Evolutionary conservation across 2,888 invertebrate species (phyloP).

Genomic region (Anticlea derivata): DNA sequence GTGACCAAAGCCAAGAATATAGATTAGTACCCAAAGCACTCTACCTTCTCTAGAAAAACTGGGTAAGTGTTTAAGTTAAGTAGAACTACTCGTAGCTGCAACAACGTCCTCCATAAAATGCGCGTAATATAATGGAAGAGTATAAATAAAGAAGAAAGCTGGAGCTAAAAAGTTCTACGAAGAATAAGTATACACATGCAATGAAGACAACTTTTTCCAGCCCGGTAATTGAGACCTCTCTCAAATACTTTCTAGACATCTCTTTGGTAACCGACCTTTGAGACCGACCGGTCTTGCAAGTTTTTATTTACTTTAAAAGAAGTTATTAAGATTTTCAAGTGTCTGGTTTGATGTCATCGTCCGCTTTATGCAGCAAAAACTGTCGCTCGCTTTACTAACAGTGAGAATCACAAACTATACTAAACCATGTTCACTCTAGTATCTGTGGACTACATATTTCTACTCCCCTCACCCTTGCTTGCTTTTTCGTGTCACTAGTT

Average conservation of each 20-base stretch:
- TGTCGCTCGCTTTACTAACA: too few species aligned
- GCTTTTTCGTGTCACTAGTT: too few species aligned
- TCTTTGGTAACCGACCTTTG: conserved; percentile 61
- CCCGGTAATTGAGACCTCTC: conserved; percentile 65
- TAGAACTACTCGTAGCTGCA: neutral
- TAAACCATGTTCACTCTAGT: too few species aligned
- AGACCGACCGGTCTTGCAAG: conserved; percentile 54
- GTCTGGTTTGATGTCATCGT: conserved; percentile 22
- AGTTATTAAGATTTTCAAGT: conserved; percentile 59
- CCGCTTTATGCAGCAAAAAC: neutral
- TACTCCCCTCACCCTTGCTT: too few species aligned
- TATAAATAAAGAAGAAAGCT: conserved; percentile 33
- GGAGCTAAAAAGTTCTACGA: conserved; percentile 35
- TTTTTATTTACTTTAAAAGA: conserved; percentile 53
- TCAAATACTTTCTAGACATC: conserved; percentile 67
- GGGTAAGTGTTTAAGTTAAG: neutral
- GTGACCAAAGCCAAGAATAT: too few species aligned
- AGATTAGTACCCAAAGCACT: neutral
- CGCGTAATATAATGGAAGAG: conserved; percentile 23
- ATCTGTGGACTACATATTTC: too few species aligned
- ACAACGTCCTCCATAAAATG: conserved; percentile 19
- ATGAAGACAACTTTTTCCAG: conserved; percentile 58
- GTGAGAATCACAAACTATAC: too few species aligned
- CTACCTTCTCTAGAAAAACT: neutral
- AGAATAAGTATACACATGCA: conserved; percentile 54